These are phyloP conservation scores for Dicentrarchus labrax DNA, from an alignment of 2,113 vertebrate species.

Conservation along the genomic window DNA sequence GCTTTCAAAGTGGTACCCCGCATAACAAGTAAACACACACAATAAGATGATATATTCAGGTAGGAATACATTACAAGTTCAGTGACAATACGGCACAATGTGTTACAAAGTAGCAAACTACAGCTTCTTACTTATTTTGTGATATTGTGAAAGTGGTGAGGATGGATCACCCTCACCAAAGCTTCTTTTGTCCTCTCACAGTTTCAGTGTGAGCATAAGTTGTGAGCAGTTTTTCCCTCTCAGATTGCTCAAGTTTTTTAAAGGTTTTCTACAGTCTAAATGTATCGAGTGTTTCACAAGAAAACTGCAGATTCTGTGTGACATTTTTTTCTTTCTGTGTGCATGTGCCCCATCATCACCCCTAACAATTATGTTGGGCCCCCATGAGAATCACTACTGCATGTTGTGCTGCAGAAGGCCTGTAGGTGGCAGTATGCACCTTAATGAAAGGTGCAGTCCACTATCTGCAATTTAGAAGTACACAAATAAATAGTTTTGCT, in stretches of 20 bases:
- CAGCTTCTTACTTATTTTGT: background rate
- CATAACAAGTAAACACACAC: too few relatives aligned
- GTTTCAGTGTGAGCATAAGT: background rate
- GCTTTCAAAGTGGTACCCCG: too few relatives aligned
- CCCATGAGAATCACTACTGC: background rate
- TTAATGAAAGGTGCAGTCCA: background rate
- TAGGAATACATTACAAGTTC: background rate
- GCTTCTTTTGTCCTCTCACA: background rate
- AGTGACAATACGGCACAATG: background rate
- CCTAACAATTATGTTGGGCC: too few relatives aligned
- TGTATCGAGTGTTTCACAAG: background rate
- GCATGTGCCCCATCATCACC: background rate
- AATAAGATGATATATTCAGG: too few relatives aligned
- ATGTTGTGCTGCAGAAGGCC: background rate
- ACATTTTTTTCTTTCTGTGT: background rate
- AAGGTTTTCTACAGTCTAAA: background rate
- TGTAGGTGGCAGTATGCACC: slow-evolving; percentile 33
- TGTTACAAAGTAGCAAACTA: background rate
- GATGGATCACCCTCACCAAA: too few relatives aligned
- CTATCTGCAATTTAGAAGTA: background rate
- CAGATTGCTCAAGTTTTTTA: background rate
- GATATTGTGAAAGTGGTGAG: background rate
- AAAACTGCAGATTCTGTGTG: background rate
- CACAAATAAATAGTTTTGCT: background rate
- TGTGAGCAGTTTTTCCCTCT: background rate